Evolutionary conservation across 2,113 vertebrate species (phyloP).

Genomic region (Gymnobelideus leadbeateri): DNA sequence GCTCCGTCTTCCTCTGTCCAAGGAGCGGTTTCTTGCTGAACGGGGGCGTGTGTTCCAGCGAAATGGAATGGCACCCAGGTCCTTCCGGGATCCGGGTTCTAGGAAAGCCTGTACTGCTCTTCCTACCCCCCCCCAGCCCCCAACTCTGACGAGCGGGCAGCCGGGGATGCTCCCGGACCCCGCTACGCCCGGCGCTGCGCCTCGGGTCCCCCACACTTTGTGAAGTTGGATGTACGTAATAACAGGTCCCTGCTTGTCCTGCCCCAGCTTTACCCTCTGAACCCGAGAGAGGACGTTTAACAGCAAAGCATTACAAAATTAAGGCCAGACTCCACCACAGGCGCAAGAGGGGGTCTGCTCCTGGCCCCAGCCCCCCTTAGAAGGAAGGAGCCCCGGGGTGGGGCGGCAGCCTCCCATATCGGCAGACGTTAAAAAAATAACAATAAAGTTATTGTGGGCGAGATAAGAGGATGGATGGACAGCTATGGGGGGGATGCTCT

Average conservation of each 20-base stretch:
- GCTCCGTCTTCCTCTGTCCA: not conserved
- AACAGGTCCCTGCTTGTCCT: conserved; percentile 22
- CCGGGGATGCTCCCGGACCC: not conserved
- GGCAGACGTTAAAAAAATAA: not conserved
- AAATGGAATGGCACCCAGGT: not conserved
- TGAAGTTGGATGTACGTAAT: conserved; percentile 63
- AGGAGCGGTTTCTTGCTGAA: not conserved
- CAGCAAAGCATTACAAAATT: not conserved
- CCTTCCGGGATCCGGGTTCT: not conserved
- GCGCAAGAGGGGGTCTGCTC: too few relatives aligned
- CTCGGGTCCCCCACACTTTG: conserved; percentile 24
- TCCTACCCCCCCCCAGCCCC: not conserved
- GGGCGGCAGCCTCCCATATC: not conserved
- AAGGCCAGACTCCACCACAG: not conserved
- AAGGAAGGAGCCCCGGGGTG: not conserved
- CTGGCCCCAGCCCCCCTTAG: not conserved
- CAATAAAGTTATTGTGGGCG: not conserved
- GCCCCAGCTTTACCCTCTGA: not conserved
- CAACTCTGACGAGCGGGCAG: not conserved
- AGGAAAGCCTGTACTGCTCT: not conserved
- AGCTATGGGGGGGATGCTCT: not conserved
- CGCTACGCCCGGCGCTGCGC: not conserved
- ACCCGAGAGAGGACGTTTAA: not conserved
- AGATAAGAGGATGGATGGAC: too few relatives aligned
- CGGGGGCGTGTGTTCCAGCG: not conserved